phyloP scores from a whole-genome alignment of 2,888 invertebrate genomes.

The Quadroppia sp. region DNA sequence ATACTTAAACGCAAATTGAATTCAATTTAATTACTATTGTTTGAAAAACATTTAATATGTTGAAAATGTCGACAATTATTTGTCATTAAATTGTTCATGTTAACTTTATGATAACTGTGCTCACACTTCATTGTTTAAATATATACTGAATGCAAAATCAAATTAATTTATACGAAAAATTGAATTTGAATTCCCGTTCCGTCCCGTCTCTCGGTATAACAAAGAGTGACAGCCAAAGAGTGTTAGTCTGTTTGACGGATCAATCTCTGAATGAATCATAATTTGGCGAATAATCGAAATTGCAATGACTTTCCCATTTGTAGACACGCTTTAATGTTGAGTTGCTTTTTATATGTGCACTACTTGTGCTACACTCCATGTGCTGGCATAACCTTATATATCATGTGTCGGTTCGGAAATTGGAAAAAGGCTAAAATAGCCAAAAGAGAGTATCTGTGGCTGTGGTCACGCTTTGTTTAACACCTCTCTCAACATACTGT shows the following conservation, averaged over 20 bases:
- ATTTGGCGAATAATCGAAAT: slow-evolving; percentile 14
- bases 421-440: slow-evolving; percentile 17
- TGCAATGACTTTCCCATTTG: slow-evolving; percentile 19
- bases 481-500: slow-evolving; percentile 26
- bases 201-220: too few species aligned
- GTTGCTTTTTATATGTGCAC: not conserved
- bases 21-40: not conserved
- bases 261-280: slow-evolving; percentile 24
- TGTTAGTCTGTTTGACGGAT: too few species aligned
- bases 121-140: too few species aligned
- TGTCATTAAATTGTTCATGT: too few species aligned
- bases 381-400: not conserved
- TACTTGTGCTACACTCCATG: not conserved
- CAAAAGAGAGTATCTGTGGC: slow-evolving; percentile 24
- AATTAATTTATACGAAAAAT: too few species aligned
- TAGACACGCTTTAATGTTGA: not conserved
- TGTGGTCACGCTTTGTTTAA: slow-evolving; percentile 30
- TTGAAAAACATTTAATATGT: too few species aligned
- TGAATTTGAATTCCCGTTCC: too few species aligned
- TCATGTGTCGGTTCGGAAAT: slow-evolving; percentile 13
- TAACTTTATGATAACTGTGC: too few species aligned
- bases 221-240: too few species aligned
- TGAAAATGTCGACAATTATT: too few species aligned
- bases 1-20: not conserved
- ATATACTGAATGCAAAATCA: too few species aligned